Conservation (phyloP, 2,888 invertebrate species). For the Leucoptera coffeella region DNA sequence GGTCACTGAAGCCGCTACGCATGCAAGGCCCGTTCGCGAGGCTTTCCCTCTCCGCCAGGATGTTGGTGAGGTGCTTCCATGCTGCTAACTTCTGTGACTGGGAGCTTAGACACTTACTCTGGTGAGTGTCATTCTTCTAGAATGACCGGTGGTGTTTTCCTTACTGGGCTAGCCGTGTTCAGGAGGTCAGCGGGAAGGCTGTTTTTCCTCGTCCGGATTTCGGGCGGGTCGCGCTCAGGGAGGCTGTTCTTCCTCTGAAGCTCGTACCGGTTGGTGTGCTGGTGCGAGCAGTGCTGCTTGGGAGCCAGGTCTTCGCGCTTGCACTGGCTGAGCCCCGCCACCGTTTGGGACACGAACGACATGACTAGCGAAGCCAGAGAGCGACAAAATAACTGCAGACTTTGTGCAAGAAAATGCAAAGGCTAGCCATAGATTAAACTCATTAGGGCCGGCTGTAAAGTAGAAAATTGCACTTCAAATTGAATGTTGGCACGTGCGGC, state of each 20-base stretch:
- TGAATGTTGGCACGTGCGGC: too few relatives aligned
- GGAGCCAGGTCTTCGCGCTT: slow-evolving; percentile 30
- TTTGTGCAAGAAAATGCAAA: too few relatives aligned
- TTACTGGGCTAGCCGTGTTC: slow-evolving; percentile 10
- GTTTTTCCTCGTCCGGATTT: slow-evolving; percentile 35
- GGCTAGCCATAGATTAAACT: too few relatives aligned
- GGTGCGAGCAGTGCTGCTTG: slow-evolving; percentile 42
- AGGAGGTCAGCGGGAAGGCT: slow-evolving; percentile 38
- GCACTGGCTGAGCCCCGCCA: slow-evolving; percentile 43
- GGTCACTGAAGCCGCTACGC: slow-evolving; percentile 24
- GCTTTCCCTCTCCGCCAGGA: slow-evolving; percentile 1
- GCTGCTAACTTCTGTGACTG: slow-evolving; percentile 35
- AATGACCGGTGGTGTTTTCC: slow-evolving; percentile 14
- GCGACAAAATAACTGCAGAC: too few relatives aligned
- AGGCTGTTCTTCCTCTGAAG: slow-evolving; percentile 43
- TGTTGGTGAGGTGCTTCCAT: slow-evolving; percentile 23
- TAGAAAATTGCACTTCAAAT: too few relatives aligned
- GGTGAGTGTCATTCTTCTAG: slow-evolving; percentile 33
- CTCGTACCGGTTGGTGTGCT: slow-evolving; percentile 31
- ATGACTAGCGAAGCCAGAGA: too few relatives aligned
- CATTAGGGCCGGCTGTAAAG: too few relatives aligned
- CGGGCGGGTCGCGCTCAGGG: slow-evolving; percentile 44
- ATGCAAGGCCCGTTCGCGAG: slow-evolving; percentile 22
- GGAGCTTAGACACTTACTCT: slow-evolving; percentile 46
- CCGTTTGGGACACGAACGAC: slow-evolving; percentile 54